Conservation (phyloP, 2,888 invertebrate genomes). For the Drosophila buzzatii region DNA sequence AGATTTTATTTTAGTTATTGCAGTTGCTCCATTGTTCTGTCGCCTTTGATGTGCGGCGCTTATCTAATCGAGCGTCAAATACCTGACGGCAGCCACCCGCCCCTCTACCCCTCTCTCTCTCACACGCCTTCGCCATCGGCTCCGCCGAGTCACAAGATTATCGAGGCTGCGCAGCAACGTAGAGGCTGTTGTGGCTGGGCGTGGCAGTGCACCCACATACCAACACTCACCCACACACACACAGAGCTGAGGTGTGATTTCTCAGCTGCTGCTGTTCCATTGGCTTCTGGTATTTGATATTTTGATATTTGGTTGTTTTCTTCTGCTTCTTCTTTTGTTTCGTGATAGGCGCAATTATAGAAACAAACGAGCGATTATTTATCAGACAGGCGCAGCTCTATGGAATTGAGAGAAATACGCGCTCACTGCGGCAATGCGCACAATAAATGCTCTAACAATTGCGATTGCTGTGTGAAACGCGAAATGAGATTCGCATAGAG, state of each 20-base stretch:
- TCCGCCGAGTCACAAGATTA: slow-evolving; percentile 46
- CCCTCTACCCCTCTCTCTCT: neutral
- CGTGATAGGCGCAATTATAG: slow-evolving; percentile 33
- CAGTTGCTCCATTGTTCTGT: slow-evolving; percentile 31
- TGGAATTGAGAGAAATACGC: neutral
- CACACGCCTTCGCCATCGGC: neutral
- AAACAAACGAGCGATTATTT: slow-evolving; percentile 41
- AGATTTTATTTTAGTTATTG: slow-evolving; percentile 15
- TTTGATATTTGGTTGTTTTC: slow-evolving; percentile 9
- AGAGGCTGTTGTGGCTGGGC: slow-evolving; percentile 9
- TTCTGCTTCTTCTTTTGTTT: slow-evolving; percentile 7
- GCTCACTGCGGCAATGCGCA: neutral
- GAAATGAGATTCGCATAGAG: neutral
- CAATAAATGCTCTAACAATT: neutral
- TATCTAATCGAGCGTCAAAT: slow-evolving; percentile 60
- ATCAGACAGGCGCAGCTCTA: slow-evolving; percentile 19
- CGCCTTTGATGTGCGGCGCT: slow-evolving; percentile 59
- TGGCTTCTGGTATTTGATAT: slow-evolving; percentile 47
- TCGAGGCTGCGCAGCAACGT: slow-evolving; percentile 60
- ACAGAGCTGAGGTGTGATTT: slow-evolving; percentile 10
- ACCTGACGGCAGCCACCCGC: slow-evolving; percentile 25
- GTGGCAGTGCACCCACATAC: slow-evolving; percentile 9
- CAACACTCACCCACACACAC: too few species aligned
- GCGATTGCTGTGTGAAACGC: neutral
- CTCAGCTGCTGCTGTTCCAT: slow-evolving; percentile 30